phyloP scores from a whole-genome alignment of 2,888 invertebrate genomes.

The Apoda limacodes region DNA sequence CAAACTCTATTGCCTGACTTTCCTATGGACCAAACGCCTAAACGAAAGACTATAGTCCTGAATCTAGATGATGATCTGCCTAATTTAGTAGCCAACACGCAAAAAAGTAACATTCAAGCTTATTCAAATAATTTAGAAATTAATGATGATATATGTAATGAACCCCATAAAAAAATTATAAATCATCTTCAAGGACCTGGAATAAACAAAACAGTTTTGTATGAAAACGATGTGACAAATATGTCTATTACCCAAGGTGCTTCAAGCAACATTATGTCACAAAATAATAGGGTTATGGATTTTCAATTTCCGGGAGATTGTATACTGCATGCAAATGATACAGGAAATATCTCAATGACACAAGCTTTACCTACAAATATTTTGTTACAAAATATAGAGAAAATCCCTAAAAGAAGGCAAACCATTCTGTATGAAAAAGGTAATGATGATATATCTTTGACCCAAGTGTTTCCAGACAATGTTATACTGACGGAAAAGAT shows the following conservation, averaged over 20 bases:
- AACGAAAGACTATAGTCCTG: slow-evolving; percentile 40
- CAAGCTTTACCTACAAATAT: slow-evolving; percentile 22
- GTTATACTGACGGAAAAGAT: slow-evolving; percentile 1
- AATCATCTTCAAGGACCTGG: neutral
- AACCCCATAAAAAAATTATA: too few relatives aligned
- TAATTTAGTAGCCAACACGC: slow-evolving; percentile 31
- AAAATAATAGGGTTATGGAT: slow-evolving; percentile 19
- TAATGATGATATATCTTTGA: slow-evolving; percentile 27
- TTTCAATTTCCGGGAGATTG: slow-evolving; percentile 21
- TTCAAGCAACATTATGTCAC: slow-evolving; percentile 9
- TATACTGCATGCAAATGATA: slow-evolving; percentile 15
- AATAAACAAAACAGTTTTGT: neutral
- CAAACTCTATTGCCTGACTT: slow-evolving; percentile 22
- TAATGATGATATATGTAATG: neutral
- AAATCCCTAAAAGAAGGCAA: slow-evolving; percentile 13
- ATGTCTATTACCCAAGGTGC: slow-evolving; percentile 27
- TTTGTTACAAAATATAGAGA: slow-evolving; percentile 6
- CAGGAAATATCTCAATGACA: slow-evolving; percentile 24
- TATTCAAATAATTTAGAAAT: slow-evolving; percentile 7
- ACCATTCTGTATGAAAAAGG: slow-evolving; percentile 21
- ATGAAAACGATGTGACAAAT: slow-evolving; percentile 17
- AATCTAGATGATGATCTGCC: slow-evolving; percentile 46
- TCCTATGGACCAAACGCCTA: slow-evolving; percentile 19
- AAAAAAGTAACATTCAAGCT: slow-evolving; percentile 14
- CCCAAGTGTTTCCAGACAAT: slow-evolving; percentile 25